Evolutionary conservation across 2,797 vertebrate species (phyloP), one percentile per base, ranked within the genome.

Genomic region (Percopsis omiscomaycus): DNA sequence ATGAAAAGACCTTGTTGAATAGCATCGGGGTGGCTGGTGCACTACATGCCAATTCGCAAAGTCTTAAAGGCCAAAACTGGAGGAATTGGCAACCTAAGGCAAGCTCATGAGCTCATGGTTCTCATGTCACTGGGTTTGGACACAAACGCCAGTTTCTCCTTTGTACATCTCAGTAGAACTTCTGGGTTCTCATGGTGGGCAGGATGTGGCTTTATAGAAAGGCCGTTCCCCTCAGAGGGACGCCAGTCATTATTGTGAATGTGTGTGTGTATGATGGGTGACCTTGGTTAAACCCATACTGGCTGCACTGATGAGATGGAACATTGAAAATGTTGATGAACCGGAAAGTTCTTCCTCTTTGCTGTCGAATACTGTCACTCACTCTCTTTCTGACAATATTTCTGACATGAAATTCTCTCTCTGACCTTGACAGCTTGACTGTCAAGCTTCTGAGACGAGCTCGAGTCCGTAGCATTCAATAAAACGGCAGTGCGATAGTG

Each of bases 281-380:
- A 68, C 75, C 64, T 77, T 49, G 32, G 64, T 78, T 82, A 74
- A 87, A 89, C 75, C 2, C 71, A 69, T 29, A 73, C 83, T 79
- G 86, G 80, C 69, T 77, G 79, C 62, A 77, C 71, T 61, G 66
- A 83, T 84, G 88, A 87, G 83, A 84, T 82, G 64, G 60, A 84
- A 79, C 86, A 90, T 91, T 92, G 75, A 89, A 42, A 71, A 91
- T 91, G 89, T 84, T 90, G 89, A 90, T 92, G 79, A 86, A 89
- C 84, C 74, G 59, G 86, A 89, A 85, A 75, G 55, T 68, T 69
- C 62, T 77, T 63, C 74, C 71, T 42, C 72, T 76, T n/a, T 42
- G 55, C 69, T 74, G 67, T 67, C 58, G 56, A 71, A 48, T 66
- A 27, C 74, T 70, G 74, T 78, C 75, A 66, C 74, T 86, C 73